These are phyloP conservation scores for Linurgus olivaceus DNA, from an alignment of 2,797 vertebrate species.

Conservation along the genomic window DNA sequence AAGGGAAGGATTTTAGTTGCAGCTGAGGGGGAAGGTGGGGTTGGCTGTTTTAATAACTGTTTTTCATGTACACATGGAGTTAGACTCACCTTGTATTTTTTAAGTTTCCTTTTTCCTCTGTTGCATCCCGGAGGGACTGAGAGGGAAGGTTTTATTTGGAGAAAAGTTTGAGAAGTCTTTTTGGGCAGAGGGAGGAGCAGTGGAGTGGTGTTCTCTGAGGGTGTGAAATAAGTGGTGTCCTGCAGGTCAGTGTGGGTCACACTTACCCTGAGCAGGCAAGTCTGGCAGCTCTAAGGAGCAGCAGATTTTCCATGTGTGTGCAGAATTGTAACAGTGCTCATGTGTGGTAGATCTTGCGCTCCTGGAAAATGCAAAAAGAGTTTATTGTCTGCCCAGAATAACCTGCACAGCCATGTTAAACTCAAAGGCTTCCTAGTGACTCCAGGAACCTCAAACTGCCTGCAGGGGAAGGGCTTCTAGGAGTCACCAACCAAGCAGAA, in stretches of 20 bases:
- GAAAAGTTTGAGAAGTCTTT: not conserved
- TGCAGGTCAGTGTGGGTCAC: not conserved
- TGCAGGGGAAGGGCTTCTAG: not conserved
- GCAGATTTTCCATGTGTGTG: rapidly evolving
- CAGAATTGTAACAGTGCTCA: not conserved
- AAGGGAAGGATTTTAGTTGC: not conserved
- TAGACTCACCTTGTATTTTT: not conserved
- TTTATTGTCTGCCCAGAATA: not conserved
- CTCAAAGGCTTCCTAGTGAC: not conserved
- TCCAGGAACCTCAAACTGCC: not conserved
- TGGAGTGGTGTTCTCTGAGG: not conserved
- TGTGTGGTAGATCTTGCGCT: not conserved
- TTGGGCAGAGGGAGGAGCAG: not conserved
- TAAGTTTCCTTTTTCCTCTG: not conserved
- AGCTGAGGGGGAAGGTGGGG: rapidly evolving
- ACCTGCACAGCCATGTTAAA: not conserved
- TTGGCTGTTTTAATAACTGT: not conserved
- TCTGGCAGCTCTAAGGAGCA: not conserved
- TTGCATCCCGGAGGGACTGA: not conserved
- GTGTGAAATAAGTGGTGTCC: not conserved
- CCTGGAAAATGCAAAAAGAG: not conserved
- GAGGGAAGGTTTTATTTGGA: not conserved
- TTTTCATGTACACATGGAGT: not conserved
- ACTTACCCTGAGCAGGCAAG: not conserved
- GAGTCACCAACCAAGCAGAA: not conserved